Base-by-base conservation (phyloP, 2,113 vertebrate species). In the Microtus montanus region DNA sequence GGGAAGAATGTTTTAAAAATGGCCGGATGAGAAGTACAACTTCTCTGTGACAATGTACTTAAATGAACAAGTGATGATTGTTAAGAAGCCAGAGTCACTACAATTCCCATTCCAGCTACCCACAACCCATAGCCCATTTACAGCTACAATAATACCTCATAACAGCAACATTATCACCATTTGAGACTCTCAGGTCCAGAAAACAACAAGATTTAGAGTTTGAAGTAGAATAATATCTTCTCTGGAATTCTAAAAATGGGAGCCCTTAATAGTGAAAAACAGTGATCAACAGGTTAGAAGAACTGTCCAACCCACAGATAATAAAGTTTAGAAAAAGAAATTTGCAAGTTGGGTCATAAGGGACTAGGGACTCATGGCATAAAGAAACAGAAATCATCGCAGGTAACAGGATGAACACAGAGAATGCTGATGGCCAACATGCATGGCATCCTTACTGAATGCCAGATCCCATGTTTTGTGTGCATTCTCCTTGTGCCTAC, bases 191-290 rank as follows among this genome's bases (percentile, higher is more conserved):
- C 92, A 83, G 47, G 82, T 80, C 19, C 24, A 83, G 52, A 77
- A 91, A 54, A 90, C 26, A 71, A 13, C 17, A 26, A 44, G 9
- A 41, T 61, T 9, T 82, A 33, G 11, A 58, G 49, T n/a, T 19
- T 82, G 52, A 92, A 64, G 44, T 1, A 87, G 49, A 85, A 70
- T 13, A 85, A 54, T 92, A n/a, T 52, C 54, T 94, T 90, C 79
- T 64, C 38, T 66, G 85, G 54, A 77, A 92, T 68, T 92, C 79
- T 70, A 91, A 61, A 58, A 94, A 71, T 47, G 44, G 19, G 82
- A 78, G 87, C 35, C 35, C 35, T 94, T 73, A 70, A 63, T 61
- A 87, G 64, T 64, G 41, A 95, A 94, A 87, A 96, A 73, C 12
- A 5, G 41, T 70, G 17, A 93, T 54, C 52, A 80, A 94, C 66